Conservation (phyloP, 2,797 vertebrate genomes). For the Hozukius guyotensis region DNA sequence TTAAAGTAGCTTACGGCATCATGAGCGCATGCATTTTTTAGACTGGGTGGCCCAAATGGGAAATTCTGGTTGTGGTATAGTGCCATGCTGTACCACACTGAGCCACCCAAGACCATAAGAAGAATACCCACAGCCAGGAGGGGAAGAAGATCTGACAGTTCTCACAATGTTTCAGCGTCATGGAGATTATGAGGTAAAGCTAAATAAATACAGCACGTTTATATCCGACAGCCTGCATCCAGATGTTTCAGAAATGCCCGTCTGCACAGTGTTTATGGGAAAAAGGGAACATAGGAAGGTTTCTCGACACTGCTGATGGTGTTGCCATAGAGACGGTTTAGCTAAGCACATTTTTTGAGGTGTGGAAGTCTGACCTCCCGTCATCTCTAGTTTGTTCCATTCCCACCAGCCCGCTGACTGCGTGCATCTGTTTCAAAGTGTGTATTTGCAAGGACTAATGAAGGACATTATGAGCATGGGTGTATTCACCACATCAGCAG, state of each 20-base stretch:
- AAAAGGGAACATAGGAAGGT: slow-evolving; percentile 8
- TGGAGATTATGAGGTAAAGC: slow-evolving; percentile 25
- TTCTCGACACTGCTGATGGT: slow-evolving; percentile 14
- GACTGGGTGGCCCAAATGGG: slow-evolving; percentile 12
- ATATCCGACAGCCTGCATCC: slow-evolving; percentile 34
- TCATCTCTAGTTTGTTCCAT: slow-evolving; percentile 57
- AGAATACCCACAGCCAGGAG: not conserved
- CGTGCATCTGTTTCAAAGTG: slow-evolving; percentile 49
- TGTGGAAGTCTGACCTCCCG: slow-evolving; percentile 34
- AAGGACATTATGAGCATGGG: slow-evolving; percentile 52
- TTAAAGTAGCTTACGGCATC: slow-evolving; percentile 1
- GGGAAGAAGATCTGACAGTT: slow-evolving; percentile 10
- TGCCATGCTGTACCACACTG: slow-evolving; percentile 1
- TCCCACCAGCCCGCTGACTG: slow-evolving; percentile 28
- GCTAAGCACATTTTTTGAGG: slow-evolving; percentile 42
- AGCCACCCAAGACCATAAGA: not conserved
- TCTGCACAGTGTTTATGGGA: slow-evolving; percentile 43
- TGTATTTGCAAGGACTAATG: slow-evolving; percentile 50
- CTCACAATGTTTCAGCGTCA: slow-evolving; percentile 31
- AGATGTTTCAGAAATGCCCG: slow-evolving; percentile 39
- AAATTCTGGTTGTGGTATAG: not conserved
- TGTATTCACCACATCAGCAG: slow-evolving; percentile 51
- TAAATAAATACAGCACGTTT: slow-evolving; percentile 34
- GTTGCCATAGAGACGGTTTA: slow-evolving; percentile 53
- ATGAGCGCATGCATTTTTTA: not conserved